These are phyloP conservation scores for Gastrophryne carolinensis DNA, from an alignment of 2,797 vertebrate genomes.

Conservation along the genomic window DNA sequence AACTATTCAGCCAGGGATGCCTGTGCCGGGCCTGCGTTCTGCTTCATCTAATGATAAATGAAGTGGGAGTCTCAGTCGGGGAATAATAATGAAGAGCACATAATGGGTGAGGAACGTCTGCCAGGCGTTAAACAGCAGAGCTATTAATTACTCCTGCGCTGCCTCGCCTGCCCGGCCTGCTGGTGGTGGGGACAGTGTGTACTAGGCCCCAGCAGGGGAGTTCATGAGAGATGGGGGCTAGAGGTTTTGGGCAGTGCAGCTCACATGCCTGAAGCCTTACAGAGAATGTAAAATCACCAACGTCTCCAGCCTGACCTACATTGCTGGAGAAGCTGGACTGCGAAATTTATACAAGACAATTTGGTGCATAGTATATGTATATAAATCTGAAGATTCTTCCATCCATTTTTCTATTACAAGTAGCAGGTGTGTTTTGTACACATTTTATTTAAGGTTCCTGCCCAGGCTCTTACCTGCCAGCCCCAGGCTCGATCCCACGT, in stretches of 20 bases:
- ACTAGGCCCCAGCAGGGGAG: background rate
- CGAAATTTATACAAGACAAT: too few species aligned
- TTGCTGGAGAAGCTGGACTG: too few species aligned
- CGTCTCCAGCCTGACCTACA: background rate
- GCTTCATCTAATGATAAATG: constrained; percentile 5
- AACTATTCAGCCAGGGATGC: background rate
- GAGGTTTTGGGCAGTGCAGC: background rate
- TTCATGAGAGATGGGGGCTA: background rate
- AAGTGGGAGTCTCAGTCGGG: background rate
- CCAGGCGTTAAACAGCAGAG: constrained; percentile 9
- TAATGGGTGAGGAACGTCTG: constrained; percentile 7
- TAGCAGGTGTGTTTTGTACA: too few species aligned
- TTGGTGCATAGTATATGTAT: too few species aligned
- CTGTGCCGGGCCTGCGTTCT: background rate
- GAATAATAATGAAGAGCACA: constrained; percentile 17
- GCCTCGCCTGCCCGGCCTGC: background rate
- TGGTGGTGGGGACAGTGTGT: background rate
- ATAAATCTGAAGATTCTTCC: too few species aligned
- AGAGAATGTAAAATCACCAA: background rate
- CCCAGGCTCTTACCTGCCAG: too few species aligned
- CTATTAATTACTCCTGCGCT: constrained; percentile 15
- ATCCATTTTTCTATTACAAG: too few species aligned
- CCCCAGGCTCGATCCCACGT: too few species aligned
- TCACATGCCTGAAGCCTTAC: background rate
- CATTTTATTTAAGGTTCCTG: too few species aligned